Base-by-base conservation (phyloP, 2,888 invertebrate species). In the Platycheirus albimanus region DNA sequence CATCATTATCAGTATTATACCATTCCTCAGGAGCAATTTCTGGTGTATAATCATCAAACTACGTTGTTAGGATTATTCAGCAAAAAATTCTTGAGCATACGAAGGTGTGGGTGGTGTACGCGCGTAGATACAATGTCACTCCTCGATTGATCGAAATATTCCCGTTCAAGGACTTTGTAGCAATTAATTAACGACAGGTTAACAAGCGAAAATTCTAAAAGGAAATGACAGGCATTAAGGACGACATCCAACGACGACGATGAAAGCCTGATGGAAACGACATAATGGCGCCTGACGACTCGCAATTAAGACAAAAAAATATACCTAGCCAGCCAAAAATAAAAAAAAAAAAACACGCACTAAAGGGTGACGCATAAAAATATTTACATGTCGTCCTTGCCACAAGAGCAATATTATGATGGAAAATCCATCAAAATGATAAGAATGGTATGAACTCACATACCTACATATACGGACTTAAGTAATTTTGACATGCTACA, bases 181-280 rank as follows among this genome's bases (percentile, higher is more conserved):
- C 74, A 63, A 80, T 80, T 69, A 70, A 30, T 43, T 51, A 7
- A 7, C 38, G 70, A 47, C 71, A 71, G 47, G 51, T 52, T 81
- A 52, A 71, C 75, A 75, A 61, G 58, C 61, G 17, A 71, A 70
- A 58, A 71, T 61, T 38, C 58, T 38, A 5, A 71, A 63, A 75
- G 52, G 38, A 66, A 75, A 66, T 66, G 51, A 66, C 70, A 63
- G 56, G 36, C 51, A 79, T 43, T 56, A 63, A 70, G 71, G 20
- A 56, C 20, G 20, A 56, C 13, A 41, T 13, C 36, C 36, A 56
- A 56, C 33, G 54, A 13, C 5, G 10, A 24, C 5, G 24, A 24
- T n/a, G n/a, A n/a, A n/a, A 33, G 8, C 30, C 30, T 43, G 74
- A 33, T 20, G 33, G 51, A n/a, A n/a, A n/a, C 49, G 33, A 75